These are phyloP conservation scores for Girardia tigrina DNA, from an alignment of 2,888 invertebrate species.

Conservation along the genomic window DNA sequence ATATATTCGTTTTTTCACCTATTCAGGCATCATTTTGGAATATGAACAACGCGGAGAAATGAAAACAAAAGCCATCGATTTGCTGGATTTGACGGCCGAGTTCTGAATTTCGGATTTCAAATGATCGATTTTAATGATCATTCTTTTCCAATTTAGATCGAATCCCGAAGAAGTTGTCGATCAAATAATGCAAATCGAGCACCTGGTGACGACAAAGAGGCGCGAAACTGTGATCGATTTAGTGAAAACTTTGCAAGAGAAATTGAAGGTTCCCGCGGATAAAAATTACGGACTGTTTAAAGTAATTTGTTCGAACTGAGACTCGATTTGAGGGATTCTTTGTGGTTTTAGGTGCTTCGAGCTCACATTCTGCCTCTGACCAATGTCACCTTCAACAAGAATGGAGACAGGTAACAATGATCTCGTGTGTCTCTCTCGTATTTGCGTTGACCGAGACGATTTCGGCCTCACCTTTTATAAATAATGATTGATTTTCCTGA, in stretches of 20 bases:
- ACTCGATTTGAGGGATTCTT: too few species aligned
- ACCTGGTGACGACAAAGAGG: constrained; percentile 43
- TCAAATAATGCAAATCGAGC: constrained; percentile 48
- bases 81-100: constrained; percentile 48
- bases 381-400: constrained; percentile 51
- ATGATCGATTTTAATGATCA: background rate
- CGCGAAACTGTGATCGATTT: constrained; percentile 29
- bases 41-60: constrained; percentile 49
- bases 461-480: too few species aligned
- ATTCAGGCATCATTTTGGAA: constrained; percentile 48
- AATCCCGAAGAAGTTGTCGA: constrained; percentile 48
- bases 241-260: constrained; percentile 44
- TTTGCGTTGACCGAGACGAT: too few species aligned
- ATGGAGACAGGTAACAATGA: constrained; percentile 50
- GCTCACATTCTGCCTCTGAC: constrained; percentile 50
- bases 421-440: too few species aligned
- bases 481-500: background rate
- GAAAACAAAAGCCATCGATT: constrained; percentile 49
- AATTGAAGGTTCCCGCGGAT: constrained; percentile 45
- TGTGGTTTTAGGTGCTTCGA: constrained; percentile 43
- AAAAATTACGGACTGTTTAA: constrained; percentile 40
- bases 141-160: constrained; percentile 41
- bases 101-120: constrained; percentile 39
- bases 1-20: constrained; percentile 30
- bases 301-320: constrained; percentile 33